Base-by-base conservation (phyloP, 2,797 vertebrate genomes). In the Bovichtus variegatus region DNA sequence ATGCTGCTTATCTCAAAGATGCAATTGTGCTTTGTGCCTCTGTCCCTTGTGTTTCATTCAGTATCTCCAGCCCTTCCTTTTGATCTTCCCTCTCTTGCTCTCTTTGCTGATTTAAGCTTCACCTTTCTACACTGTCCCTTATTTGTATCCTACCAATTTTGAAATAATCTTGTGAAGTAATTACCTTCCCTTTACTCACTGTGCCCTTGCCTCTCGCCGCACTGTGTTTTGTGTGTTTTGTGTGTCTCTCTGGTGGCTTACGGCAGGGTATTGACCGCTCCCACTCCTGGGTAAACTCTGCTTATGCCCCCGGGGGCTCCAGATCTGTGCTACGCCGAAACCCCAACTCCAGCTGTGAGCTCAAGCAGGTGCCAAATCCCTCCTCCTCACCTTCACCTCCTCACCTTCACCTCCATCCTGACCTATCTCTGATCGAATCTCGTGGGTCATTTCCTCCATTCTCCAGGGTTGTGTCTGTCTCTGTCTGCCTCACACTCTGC, bases 201-300 rank as follows among this genome's bases (percentile, higher is more conserved):
- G 50, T 84, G 66, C 61, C 82, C 76, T 78, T 78, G 83, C 88
- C 77, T 90, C 80, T 81, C 91, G 84, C 94, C 44, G 74, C 77
- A 75, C 77, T 87, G 76, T 89, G 77, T 93, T 86, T 89, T n/a
- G n/a, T n/a, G n/a, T n/a, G n/a, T 73, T 36, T 71, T 91, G 74
- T 89, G 80, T 90, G 76, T 84, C 71, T 87, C 41, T 83, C 80
- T 59, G 90, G 86, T 92, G 87, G 89, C 91, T 93, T 93, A 91
- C 93, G 89, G 90, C 94, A 98, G 97, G 97, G 95, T 50, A 97
- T 98, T 93, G 97, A 98, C 91, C 97, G 97, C 86, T 98, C 97
- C 78, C 97, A 98, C 88, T 98, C 97, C 94, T 98, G 97, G 97
- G 97, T 98, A 96, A 98, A 98, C 88, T 97, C 97, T 87, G 96